Conservation (phyloP, 1,140 invertebrate species). For the Scaptodrosophila lebanonensis region DNA sequence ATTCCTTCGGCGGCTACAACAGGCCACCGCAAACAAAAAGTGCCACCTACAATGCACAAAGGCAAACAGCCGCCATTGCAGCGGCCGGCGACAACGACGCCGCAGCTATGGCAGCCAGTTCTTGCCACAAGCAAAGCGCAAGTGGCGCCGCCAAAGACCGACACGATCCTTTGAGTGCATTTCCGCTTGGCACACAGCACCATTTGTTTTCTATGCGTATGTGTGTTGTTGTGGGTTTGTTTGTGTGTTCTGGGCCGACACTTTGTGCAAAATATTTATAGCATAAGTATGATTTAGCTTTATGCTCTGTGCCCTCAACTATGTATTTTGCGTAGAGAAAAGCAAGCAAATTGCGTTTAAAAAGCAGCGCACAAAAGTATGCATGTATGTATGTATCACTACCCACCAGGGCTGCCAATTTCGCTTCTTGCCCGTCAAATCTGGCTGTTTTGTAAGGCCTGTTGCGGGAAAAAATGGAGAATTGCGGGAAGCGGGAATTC, state of each 20-base stretch:
- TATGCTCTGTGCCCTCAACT: slow-evolving; percentile 54
- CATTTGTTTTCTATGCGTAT: slow-evolving; percentile 35
- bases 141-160: slow-evolving; percentile 5
- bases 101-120: not conserved
- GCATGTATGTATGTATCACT: not conserved
- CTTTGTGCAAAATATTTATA: slow-evolving; percentile 39
- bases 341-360: slow-evolving; percentile 51
- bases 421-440: too few species aligned
- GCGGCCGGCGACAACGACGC: slow-evolving; percentile 5
- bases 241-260: slow-evolving; percentile 12
- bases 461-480: too few species aligned
- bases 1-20: slow-evolving; percentile 36
- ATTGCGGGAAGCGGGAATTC: too few species aligned
- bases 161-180: slow-evolving; percentile 59
- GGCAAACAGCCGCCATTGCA: slow-evolving; percentile 35
- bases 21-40: slow-evolving; percentile 36
- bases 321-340: slow-evolving; percentile 13
- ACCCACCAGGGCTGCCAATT: too few species aligned
- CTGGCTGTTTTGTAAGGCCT: too few species aligned
- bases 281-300: slow-evolving; percentile 61
- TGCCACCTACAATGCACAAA: slow-evolving; percentile 32
- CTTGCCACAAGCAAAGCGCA: not conserved
- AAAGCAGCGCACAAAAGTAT: slow-evolving; percentile 42
- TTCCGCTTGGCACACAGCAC: slow-evolving; percentile 44
- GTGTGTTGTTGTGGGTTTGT: slow-evolving; percentile 6